phyloP scores from a whole-genome alignment of 1,140 invertebrate genomes.

The Polypedilum pembai region DNA sequence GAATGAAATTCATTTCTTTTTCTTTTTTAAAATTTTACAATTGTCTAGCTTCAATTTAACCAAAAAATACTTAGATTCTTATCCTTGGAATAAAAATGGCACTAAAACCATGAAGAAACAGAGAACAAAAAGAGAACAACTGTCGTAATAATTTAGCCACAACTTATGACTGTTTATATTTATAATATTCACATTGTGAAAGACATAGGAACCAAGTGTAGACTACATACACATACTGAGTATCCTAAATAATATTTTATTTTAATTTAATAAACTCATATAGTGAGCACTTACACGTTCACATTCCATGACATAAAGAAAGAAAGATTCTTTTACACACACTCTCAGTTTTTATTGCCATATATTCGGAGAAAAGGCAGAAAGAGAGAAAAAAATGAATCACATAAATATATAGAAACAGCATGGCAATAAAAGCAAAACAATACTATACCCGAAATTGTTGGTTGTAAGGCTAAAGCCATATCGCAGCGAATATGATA shows the following conservation, averaged over 20 bases:
- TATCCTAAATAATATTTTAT: slow-evolving; percentile 20
- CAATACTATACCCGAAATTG: slow-evolving; percentile 17
- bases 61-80: too few relatives aligned
- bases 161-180: slow-evolving; percentile 13
- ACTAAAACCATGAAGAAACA: too few relatives aligned
- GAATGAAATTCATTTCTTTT: too few relatives aligned
- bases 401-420: slow-evolving; percentile 12
- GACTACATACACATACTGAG: background rate
- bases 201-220: background rate
- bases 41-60: too few relatives aligned
- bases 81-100: too few relatives aligned
- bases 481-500: background rate
- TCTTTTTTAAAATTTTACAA: too few relatives aligned
- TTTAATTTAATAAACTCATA: slow-evolving; percentile 20
- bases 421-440: background rate
- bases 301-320: slow-evolving; percentile 8
- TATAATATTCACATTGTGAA: background rate
- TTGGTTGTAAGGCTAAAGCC: background rate
- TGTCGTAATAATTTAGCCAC: background rate
- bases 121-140: too few relatives aligned
- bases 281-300: slow-evolving; percentile 10
- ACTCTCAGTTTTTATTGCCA: background rate
- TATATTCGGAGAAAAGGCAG: background rate
- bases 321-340: background rate
- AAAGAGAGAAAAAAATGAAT: background rate